Percentiles rank a stretch among this genome's conserved stretches.
Conservation (phyloP, 2,888 invertebrate species). For the Vanessa cardui region DNA sequence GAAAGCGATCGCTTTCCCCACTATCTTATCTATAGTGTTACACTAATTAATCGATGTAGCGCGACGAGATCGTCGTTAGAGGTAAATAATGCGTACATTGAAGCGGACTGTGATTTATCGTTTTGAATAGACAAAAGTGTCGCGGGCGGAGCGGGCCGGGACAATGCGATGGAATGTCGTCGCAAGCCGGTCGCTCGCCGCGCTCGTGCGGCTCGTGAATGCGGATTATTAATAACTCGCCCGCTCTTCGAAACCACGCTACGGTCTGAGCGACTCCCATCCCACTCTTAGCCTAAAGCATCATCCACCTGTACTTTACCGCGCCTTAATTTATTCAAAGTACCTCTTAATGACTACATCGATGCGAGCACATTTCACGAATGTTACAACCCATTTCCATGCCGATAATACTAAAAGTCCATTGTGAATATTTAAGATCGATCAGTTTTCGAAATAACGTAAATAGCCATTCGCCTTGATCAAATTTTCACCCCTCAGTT, state of each 20-base stretch:
- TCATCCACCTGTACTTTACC: constrained; percentile 69
- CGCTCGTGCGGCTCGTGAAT: constrained; percentile 78
- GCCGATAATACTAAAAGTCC: constrained; percentile 11
- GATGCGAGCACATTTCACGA: constrained; percentile 12
- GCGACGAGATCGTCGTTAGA: constrained; percentile 71
- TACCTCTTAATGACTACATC: constrained; percentile 48
- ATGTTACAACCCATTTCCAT: constrained; percentile 1
- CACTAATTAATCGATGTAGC: constrained; percentile 81
- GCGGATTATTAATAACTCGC: constrained; percentile 81
- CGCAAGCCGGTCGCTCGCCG: constrained; percentile 68
- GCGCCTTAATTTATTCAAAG: constrained; percentile 64
- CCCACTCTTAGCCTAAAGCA: constrained; percentile 68
- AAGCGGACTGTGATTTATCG: constrained; percentile 76
- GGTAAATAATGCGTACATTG: constrained; percentile 77
- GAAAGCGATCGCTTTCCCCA: constrained; percentile 81
- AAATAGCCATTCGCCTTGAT: constrained; percentile 58
- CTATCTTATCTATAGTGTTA: constrained; percentile 81
- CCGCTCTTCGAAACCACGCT: constrained; percentile 53
- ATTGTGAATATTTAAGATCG: constrained; percentile 50
- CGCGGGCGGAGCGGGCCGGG: constrained; percentile 74
- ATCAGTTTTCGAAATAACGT: constrained; percentile 56
- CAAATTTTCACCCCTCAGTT: constrained; percentile 56
- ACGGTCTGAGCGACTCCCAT: constrained; percentile 56
- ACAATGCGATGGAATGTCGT: constrained; percentile 81
- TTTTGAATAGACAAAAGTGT: constrained; percentile 81